Conservation (phyloP, 2,888 invertebrate species). For the Ecdyonurus torrentis region DNA sequence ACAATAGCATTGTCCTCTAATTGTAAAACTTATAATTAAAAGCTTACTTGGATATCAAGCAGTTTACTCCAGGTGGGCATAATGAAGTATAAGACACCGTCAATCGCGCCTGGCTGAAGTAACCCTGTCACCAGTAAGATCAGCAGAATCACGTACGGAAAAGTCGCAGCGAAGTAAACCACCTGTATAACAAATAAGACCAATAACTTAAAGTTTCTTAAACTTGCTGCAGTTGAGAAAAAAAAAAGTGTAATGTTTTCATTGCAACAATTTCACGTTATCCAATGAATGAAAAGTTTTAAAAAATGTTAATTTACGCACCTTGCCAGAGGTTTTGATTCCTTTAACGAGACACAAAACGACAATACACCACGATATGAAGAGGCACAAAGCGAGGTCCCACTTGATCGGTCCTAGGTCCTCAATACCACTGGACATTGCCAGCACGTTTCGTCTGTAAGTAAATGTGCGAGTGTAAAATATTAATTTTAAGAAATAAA, state of each 20-base stretch:
- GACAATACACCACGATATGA: slow-evolving; percentile 20
- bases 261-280: not conserved
- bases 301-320: slow-evolving; percentile 7
- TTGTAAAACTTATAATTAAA: not conserved
- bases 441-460: slow-evolving; percentile 13
- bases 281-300: too few relatives aligned
- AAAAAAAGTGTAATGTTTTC: not conserved
- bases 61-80: slow-evolving; percentile 10
- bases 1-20: not conserved
- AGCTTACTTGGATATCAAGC: slow-evolving; percentile 10
- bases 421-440: slow-evolving; percentile 15
- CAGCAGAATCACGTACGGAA: slow-evolving; percentile 17
- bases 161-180: slow-evolving; percentile 18
- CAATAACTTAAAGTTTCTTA: not conserved
- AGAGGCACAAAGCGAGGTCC: slow-evolving; percentile 19
- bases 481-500: not conserved
- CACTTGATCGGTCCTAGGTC: slow-evolving; percentile 19
- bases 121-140: slow-evolving; percentile 11
- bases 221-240: not conserved
- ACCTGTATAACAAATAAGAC: slow-evolving; percentile 12
- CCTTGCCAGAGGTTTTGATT: slow-evolving; percentile 22
- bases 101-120: slow-evolving; percentile 10
- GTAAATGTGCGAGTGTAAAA: not conserved
- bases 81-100: slow-evolving; percentile 10
- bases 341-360: slow-evolving; percentile 22